Percentiles rank a stretch among this genome's conserved stretches.
phyloP scores from a whole-genome alignment of 2,113 vertebrate genomes.

The Columba janthina region DNA sequence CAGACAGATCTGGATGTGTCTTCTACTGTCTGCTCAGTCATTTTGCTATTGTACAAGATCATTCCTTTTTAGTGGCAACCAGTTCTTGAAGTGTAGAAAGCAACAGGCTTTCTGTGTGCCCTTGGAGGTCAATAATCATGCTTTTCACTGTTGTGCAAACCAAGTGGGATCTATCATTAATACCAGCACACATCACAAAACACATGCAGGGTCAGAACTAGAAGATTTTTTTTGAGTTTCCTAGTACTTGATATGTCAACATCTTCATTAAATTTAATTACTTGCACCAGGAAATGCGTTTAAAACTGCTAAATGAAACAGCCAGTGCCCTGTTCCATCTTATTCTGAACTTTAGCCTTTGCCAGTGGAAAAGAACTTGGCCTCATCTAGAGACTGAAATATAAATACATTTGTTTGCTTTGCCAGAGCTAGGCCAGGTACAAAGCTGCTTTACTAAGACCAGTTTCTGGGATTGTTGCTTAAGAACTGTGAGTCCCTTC shows the following conservation, averaged over 20 bases:
- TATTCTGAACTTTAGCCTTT: constrained; percentile 33
- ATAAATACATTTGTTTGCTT: constrained; percentile 27
- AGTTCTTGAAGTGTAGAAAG: not conserved
- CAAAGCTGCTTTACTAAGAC: not conserved
- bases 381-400: not conserved
- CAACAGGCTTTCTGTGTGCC: not conserved
- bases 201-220: not conserved
- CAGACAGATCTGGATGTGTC: not conserved
- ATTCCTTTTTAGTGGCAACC: constrained; percentile 3
- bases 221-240: not conserved
- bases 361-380: constrained; percentile 18
- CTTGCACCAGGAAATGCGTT: not conserved
- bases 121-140: constrained; percentile 1
- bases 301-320: constrained; percentile 17
- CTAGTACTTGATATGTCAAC: not conserved
- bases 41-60: not conserved
- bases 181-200: not conserved
- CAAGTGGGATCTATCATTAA: constrained; percentile 18
- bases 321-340: not conserved
- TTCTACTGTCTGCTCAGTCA: not conserved
- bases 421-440: not conserved
- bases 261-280: constrained; percentile 37
- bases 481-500: not conserved
- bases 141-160: constrained; percentile 25
- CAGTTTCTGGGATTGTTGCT: not conserved